Evolutionary conservation across 2,888 invertebrate genomes (phyloP).

Genomic region (Branchellion lobata): DNA sequence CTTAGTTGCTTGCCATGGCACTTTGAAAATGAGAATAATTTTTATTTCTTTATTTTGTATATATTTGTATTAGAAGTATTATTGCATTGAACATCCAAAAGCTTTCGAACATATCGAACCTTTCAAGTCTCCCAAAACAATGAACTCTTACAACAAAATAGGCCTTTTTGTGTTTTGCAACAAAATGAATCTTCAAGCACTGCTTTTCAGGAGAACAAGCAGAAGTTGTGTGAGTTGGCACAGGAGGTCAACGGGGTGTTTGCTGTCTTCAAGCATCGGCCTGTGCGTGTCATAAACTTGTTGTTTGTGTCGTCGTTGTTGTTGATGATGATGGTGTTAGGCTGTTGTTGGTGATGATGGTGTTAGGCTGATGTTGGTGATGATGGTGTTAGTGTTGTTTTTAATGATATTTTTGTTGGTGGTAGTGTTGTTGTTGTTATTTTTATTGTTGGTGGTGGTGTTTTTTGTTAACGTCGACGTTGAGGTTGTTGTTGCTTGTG

Average conservation of each 20-base stretch:
- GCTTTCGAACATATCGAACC: too few relatives aligned
- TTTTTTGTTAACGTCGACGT: not conserved
- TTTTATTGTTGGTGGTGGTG: not conserved
- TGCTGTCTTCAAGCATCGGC: slow-evolving; percentile 58
- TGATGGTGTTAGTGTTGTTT: not conserved
- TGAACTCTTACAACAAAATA: too few relatives aligned
- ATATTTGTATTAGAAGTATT: too few relatives aligned
- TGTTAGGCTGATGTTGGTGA: not conserved
- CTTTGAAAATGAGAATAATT: too few relatives aligned
- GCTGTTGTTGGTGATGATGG: not conserved
- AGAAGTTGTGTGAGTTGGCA: slow-evolving; percentile 82
- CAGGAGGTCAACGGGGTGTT: slow-evolving; percentile 78
- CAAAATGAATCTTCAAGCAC: too few relatives aligned
- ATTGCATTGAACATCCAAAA: too few relatives aligned
- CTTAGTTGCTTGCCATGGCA: too few relatives aligned
- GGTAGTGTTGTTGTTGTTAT: not conserved
- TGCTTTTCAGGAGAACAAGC: slow-evolving; percentile 77
- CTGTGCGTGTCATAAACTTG: slow-evolving; percentile 57
- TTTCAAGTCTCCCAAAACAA: too few relatives aligned
- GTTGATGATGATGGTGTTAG: not conserved
- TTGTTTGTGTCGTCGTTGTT: not conserved
- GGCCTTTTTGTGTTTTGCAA: too few relatives aligned
- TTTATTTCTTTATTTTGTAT: too few relatives aligned
- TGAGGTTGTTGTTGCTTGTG: not conserved
- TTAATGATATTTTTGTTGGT: not conserved